These are phyloP conservation scores for Liasis olivaceus DNA, from an alignment of 2,797 vertebrate species.

Conservation along the genomic window DNA sequence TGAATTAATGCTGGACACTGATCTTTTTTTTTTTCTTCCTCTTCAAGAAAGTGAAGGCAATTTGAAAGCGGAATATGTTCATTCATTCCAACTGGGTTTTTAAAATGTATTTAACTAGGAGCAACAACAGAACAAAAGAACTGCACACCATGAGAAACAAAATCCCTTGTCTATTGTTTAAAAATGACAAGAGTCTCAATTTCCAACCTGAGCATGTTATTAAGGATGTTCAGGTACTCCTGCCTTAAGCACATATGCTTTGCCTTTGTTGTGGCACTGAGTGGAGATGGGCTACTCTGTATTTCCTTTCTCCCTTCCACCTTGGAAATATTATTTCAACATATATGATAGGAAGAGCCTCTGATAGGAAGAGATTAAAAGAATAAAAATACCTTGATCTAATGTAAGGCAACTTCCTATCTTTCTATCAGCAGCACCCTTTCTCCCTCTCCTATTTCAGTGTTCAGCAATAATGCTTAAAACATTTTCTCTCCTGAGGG, in stretches of 20 bases:
- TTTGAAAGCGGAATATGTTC: background rate
- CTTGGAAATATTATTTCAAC: background rate
- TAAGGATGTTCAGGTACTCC: background rate
- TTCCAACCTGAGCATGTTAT: background rate
- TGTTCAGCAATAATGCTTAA: too few species aligned
- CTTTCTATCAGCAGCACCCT: too few species aligned
- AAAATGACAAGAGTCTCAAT: background rate
- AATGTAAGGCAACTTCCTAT: too few species aligned
- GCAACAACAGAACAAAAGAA: background rate
- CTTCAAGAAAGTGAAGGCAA: background rate
- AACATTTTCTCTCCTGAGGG: too few species aligned
- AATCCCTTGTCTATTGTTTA: background rate
- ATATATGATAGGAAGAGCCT: background rate
- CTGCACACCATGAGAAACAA: background rate
- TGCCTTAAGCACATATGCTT: background rate
- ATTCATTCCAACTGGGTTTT: background rate
- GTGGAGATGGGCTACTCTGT: background rate
- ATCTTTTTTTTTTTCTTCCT: background rate
- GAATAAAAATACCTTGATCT: too few species aligned
- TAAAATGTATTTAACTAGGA: background rate
- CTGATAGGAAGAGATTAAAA: too few species aligned
- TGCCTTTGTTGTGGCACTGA: background rate
- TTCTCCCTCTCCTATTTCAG: too few species aligned
- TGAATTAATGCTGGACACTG: background rate
- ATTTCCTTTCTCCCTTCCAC: background rate